A percentile compares a stretch with the other conserved stretches of the same genome.
phyloP scores from a whole-genome alignment of 2,113 vertebrate genomes.

The Gallinago media region DNA sequence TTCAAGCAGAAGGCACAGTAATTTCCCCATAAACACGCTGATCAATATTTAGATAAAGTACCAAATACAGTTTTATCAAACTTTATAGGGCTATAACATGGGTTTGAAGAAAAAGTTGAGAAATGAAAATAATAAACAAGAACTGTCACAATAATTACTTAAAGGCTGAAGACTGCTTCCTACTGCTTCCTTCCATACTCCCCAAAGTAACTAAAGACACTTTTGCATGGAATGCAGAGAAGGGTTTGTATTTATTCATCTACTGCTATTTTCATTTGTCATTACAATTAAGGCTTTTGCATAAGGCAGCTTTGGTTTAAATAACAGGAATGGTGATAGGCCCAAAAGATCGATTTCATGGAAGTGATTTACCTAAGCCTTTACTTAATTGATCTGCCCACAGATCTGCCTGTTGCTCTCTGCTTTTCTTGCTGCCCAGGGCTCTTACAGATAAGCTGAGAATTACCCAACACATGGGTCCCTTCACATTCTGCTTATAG shows the following conservation, averaged over 20 bases:
- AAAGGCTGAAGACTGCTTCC: neutral
- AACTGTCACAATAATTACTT: conserved; percentile 29
- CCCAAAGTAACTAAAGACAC: neutral
- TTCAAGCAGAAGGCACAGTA: conserved; percentile 26
- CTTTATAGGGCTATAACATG: conserved; percentile 45
- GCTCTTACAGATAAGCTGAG: neutral
- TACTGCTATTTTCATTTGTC: neutral
- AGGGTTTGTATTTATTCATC: neutral
- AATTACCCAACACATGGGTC: neutral
- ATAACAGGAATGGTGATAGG: neutral
- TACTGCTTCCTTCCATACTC: neutral
- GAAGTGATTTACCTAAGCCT: neutral
- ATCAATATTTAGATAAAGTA: conserved; percentile 70
- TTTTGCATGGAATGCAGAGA: neutral
- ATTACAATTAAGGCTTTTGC: neutral
- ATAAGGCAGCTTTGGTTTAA: conserved; percentile 12
- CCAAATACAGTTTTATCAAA: conserved; percentile 46
- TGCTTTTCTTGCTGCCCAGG: neutral
- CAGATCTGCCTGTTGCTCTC: neutral
- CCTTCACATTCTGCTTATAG: neutral
- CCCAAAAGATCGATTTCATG: neutral
- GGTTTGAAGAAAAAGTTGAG: conserved; percentile 50
- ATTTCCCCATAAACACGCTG: conserved; percentile 32
- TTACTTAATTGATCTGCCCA: neutral
- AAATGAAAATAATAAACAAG: conserved; percentile 48